These are phyloP conservation scores for Silvanus unidentatus DNA, from an alignment of 2,888 invertebrate genomes.

Conservation along the genomic window DNA sequence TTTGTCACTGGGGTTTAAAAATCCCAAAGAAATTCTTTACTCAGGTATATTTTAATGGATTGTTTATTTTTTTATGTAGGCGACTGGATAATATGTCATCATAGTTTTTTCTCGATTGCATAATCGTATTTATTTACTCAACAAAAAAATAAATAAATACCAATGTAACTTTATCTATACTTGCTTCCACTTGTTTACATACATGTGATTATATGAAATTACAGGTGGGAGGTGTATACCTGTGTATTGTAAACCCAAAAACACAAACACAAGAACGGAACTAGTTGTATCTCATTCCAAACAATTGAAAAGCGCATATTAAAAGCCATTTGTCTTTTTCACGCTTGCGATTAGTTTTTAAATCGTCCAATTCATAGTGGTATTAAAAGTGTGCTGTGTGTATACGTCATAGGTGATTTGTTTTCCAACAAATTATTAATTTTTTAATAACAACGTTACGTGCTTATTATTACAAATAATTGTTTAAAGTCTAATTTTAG, in stretches of 20 bases:
- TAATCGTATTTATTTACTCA: constrained; percentile 2
- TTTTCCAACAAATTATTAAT: constrained; percentile 6
- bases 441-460: constrained; percentile 3
- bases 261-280: constrained; percentile 1
- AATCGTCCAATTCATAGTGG: too few species aligned
- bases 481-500: too few species aligned
- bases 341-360: too few species aligned
- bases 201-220: not conserved
- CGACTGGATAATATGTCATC: too few species aligned
- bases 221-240: constrained; percentile 11
- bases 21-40: constrained; percentile 5
- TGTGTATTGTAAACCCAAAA: not conserved
- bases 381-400: too few species aligned
- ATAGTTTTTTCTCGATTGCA: too few species aligned
- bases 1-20: constrained; percentile 5
- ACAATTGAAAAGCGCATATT: not conserved
- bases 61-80: too few species aligned
- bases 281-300: not conserved
- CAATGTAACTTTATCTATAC: constrained; percentile 15
- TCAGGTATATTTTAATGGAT: too few species aligned
- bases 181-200: constrained; percentile 14
- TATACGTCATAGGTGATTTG: constrained; percentile 6
- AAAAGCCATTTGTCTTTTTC: too few species aligned
- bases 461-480: too few species aligned
- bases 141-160: not conserved